Evolutionary conservation across 2,888 invertebrate species (phyloP).

Genomic region (Asteroscopus sphinx): DNA sequence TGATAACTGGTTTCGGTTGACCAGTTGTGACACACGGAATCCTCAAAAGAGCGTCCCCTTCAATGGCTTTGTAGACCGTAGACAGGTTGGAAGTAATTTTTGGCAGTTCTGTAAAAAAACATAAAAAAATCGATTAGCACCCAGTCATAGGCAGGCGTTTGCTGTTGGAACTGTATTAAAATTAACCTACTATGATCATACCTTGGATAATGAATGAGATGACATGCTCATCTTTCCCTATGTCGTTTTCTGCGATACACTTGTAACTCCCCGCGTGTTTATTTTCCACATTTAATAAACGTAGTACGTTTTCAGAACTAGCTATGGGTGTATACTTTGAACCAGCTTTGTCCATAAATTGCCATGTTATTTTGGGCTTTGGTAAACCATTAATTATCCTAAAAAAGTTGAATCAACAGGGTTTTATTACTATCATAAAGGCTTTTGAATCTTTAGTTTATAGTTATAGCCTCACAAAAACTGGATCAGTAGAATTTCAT

Average conservation of each 20-base stretch:
- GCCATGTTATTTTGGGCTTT: slow-evolving; percentile 39
- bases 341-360: slow-evolving; percentile 8
- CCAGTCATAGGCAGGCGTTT: too few species aligned
- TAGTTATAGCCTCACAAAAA: too few species aligned
- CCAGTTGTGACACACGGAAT: slow-evolving; percentile 26
- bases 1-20: slow-evolving; percentile 19
- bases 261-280: slow-evolving; percentile 27
- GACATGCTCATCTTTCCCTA: slow-evolving; percentile 4
- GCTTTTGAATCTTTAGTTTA: too few species aligned
- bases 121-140: too few species aligned
- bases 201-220: slow-evolving; percentile 31
- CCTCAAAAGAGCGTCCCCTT: slow-evolving; percentile 17
- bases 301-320: slow-evolving; percentile 5
- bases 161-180: not conserved
- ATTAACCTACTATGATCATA: not conserved
- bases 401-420: not conserved
- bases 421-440: too few species aligned
- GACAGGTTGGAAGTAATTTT: slow-evolving; percentile 1
- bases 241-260: slow-evolving; percentile 23
- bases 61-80: not conserved
- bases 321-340: not conserved
- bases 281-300: not conserved
- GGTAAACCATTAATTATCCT: slow-evolving; percentile 34
- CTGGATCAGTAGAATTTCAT: not conserved
- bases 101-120: slow-evolving; percentile 25